Evolutionary conservation across 2,113 vertebrate species (phyloP).

Genomic region (Aleadryas rufinucha): DNA sequence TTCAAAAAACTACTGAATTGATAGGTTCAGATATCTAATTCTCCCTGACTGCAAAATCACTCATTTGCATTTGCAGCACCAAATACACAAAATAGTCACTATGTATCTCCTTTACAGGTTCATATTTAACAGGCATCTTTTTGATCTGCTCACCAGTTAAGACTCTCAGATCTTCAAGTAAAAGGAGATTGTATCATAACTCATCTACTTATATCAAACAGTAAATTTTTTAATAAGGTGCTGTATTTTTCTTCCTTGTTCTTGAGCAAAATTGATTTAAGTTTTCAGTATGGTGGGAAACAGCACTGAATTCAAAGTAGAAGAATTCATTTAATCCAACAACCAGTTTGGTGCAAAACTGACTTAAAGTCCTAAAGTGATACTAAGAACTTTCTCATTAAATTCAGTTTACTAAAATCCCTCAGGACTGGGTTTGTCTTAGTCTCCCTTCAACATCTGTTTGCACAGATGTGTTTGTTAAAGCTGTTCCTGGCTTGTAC

Average conservation of each 20-base stretch:
- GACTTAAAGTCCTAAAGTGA: background rate
- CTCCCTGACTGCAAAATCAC: background rate
- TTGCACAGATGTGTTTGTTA: background rate
- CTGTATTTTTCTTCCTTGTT: background rate
- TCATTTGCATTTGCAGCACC: background rate
- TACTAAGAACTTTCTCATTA: background rate
- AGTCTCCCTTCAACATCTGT: background rate
- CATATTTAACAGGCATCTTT: background rate
- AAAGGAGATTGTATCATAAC: background rate
- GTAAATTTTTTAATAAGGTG: background rate
- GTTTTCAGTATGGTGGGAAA: background rate
- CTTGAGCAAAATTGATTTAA: background rate
- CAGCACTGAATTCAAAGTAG: background rate
- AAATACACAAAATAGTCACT: background rate
- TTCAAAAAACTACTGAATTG: background rate
- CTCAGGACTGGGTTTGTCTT: background rate
- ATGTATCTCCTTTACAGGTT: accelerated
- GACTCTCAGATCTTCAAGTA: background rate
- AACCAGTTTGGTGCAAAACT: background rate
- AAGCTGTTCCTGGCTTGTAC: background rate
- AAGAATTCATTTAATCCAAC: background rate
- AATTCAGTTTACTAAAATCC: background rate
- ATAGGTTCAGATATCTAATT: background rate
- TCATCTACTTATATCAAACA: background rate
- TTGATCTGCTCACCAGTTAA: background rate